Evolutionary conservation across 2,797 vertebrate species (phyloP).

Genomic region (Sphenodon punctatus): DNA sequence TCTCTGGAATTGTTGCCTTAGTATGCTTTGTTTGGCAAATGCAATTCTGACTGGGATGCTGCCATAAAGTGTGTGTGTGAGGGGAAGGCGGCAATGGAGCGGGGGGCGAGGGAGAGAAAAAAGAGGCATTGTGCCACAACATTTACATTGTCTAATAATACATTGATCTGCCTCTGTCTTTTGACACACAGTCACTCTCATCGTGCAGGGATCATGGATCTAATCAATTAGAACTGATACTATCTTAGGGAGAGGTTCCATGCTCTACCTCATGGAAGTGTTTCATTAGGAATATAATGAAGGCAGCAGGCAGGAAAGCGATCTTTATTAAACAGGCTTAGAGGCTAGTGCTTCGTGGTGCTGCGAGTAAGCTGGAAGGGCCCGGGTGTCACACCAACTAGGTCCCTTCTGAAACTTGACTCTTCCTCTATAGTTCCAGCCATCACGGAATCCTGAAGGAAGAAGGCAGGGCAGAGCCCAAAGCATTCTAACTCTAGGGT

Average conservation of each 20-base stretch:
- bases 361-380: no score
- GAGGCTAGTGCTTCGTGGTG: no score
- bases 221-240: not conserved
- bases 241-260: not conserved
- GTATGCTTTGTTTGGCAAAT: not conserved
- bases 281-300: no score
- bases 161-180: not conserved
- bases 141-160: not conserved
- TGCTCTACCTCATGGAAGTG: not conserved
- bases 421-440: no score
- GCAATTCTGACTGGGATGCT: no score
- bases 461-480: no score
- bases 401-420: no score
- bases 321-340: no score
- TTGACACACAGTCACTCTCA: not conserved
- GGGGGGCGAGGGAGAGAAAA: not conserved
- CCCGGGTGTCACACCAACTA: no score
- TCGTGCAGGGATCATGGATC: not conserved
- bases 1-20: not conserved
- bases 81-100: not conserved
- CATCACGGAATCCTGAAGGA: no score
- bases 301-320: not conserved
- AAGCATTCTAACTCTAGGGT: no score
- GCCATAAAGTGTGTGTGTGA: not conserved
- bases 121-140: no score